Percentiles rank a stretch among this genome's conserved stretches.
Evolutionary conservation across 2,797 vertebrate genomes (phyloP).

Genomic region (Lepilemur septentrionalis): DNA sequence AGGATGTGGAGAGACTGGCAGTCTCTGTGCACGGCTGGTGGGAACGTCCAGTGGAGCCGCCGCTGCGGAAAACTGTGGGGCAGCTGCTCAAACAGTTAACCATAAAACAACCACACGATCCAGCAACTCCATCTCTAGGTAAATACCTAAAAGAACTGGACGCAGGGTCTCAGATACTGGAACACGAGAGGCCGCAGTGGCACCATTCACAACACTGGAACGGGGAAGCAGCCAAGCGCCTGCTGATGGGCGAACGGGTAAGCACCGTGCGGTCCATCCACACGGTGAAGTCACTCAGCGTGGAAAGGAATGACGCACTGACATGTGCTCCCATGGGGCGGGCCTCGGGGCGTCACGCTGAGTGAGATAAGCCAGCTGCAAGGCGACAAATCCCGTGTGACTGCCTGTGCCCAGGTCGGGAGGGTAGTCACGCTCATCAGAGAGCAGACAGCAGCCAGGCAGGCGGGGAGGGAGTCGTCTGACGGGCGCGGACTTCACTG

Average conservation of each 20-base stretch:
- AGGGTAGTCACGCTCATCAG: too few species aligned
- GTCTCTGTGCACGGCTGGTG: too few species aligned
- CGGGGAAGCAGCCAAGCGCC: background rate
- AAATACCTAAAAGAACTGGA: background rate
- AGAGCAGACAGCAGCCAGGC: accelerated
- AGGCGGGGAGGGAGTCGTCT: background rate
- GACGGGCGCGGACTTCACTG: background rate
- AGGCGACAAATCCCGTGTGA: accelerated
- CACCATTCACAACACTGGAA: too few species aligned
- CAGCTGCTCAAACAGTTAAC: background rate
- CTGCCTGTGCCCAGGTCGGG: background rate
- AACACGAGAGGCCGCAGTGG: background rate
- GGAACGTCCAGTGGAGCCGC: too few species aligned
- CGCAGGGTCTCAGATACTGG: accelerated
- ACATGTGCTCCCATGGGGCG: background rate
- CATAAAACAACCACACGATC: background rate
- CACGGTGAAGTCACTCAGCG: too few species aligned
- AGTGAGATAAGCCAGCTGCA: background rate
- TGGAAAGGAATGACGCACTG: background rate
- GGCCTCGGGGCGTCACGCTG: background rate
- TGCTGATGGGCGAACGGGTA: accelerated
- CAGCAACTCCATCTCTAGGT: background rate
- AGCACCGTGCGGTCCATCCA: background rate
- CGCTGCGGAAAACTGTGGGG: background rate
- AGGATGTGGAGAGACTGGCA: too few species aligned